Evolutionary conservation across 2,888 invertebrate species (phyloP), one percentile per base, ranked within the genome.

Genomic region (Trissoscelio sp.): DNA sequence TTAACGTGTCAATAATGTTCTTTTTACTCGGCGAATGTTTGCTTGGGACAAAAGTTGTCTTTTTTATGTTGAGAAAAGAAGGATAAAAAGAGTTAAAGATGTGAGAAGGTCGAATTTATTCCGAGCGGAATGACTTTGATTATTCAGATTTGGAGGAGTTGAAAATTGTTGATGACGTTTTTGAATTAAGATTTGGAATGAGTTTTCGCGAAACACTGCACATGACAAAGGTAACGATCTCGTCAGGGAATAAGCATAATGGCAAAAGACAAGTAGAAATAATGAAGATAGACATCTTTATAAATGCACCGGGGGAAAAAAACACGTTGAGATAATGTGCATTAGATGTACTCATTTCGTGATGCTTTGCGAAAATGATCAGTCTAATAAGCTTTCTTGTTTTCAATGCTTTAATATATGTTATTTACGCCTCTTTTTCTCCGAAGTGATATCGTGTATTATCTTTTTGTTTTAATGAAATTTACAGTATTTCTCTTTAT

Each of bases 231-330:
- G 60, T 73, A 73, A 73, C 62, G 22, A 62, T 73, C 53, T 73
- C 22, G 57, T 12, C 31, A 31, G 16, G 60, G 37, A 72, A 51
- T 72, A 12, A 62, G 31, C 11, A 53, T 62, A 73, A 62, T 44
- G 37, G 58, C 31, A 12, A 42, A 44, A 73, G 55, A 74, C 73
- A 51, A 74, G 62, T 69, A n/a, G 44, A 53, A 51, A 62, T 73
- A 53, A 64, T 55, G 73, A 62, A 64, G 73, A 74, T 74, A 64
- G 46, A 64, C 64, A 64, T 74, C 73, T 64, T 44, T 42, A 46
- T 74, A 74, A 74, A 74, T 46, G 42, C 51, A 51, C 4, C 37
- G 20, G n/a, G 34, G 53, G 44, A 6, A 20, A 57, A 62, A 62
- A 72, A 58, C 24, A 11, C 44, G 42, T 28, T 22, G 16, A 24